Evolutionary conservation across 2,888 invertebrate species (phyloP).

Genomic region (Dastarcus helophoroides): DNA sequence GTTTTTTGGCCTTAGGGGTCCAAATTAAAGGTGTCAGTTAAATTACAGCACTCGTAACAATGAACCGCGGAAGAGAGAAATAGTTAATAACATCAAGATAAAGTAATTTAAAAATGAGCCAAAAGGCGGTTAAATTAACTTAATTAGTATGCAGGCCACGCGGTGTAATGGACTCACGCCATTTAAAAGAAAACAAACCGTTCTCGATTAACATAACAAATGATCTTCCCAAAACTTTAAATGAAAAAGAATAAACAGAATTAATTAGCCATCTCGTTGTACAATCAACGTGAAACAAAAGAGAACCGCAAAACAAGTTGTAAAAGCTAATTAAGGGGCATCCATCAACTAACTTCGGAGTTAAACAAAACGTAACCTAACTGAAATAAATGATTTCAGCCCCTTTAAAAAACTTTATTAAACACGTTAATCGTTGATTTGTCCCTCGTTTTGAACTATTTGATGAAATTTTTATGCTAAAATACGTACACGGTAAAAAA

Average conservation of each 20-base stretch:
- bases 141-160: no score
- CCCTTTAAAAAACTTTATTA: slow-evolving; percentile 27
- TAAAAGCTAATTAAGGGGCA: slow-evolving; percentile 27
- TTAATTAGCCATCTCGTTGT: slow-evolving; percentile 22
- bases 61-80: no score
- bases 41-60: no score
- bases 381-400: slow-evolving; percentile 31
- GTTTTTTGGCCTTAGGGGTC: no score
- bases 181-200: no score
- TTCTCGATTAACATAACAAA: slow-evolving; percentile 16
- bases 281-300: slow-evolving; percentile 19
- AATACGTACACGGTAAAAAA: no score
- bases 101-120: no score
- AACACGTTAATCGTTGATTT: slow-evolving; percentile 13
- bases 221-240: slow-evolving; percentile 17
- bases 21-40: no score
- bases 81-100: no score
- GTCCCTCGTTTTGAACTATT: neutral
- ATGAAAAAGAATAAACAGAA: slow-evolving; percentile 21
- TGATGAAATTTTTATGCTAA: neutral
- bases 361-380: slow-evolving; percentile 27
- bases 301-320: slow-evolving; percentile 16
- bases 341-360: slow-evolving; percentile 27
- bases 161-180: no score
- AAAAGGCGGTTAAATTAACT: no score